These are phyloP conservation scores for Ips nitidus DNA, from an alignment of 1,140 invertebrate genomes.

Conservation along the genomic window DNA sequence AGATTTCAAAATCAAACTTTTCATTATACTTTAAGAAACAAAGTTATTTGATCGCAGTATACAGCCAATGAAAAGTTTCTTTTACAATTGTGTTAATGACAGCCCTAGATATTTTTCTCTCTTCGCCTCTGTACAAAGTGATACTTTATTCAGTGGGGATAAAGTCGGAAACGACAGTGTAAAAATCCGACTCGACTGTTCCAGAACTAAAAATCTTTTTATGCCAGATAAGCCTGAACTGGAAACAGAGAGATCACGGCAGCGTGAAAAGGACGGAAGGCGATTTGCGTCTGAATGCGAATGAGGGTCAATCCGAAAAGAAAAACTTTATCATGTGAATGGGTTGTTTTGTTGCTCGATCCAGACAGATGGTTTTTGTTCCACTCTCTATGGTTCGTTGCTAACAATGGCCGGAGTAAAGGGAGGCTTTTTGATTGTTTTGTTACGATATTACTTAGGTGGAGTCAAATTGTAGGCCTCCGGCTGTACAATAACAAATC, in stretches of 20 bases:
- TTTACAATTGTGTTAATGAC: too few relatives aligned
- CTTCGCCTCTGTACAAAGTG: too few relatives aligned
- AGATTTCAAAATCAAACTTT: too few relatives aligned
- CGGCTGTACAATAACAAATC: too few relatives aligned
- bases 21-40: too few relatives aligned
- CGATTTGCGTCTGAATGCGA: conserved; percentile 14
- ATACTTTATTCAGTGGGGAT: too few relatives aligned
- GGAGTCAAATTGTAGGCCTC: too few relatives aligned
- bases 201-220: conserved; percentile 6
- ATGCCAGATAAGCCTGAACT: conserved; percentile 12
- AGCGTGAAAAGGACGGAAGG: conserved; percentile 8
- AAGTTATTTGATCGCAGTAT: too few relatives aligned
- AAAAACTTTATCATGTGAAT: conserved; percentile 14
- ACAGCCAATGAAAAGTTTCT: too few relatives aligned
- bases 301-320: conserved; percentile 7
- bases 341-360: conserved; percentile 6
- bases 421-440: conserved; percentile 2
- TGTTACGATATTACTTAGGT: not conserved
- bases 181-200: not conserved
- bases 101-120: too few relatives aligned
- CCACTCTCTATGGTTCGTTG: not conserved
- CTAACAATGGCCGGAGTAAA: not conserved
- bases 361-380: conserved; percentile 14
- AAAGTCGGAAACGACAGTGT: too few relatives aligned
- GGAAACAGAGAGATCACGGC: conserved; percentile 8